Evolutionary conservation across 2,888 invertebrate species (phyloP).

Genomic region (Artemia sinica): DNA sequence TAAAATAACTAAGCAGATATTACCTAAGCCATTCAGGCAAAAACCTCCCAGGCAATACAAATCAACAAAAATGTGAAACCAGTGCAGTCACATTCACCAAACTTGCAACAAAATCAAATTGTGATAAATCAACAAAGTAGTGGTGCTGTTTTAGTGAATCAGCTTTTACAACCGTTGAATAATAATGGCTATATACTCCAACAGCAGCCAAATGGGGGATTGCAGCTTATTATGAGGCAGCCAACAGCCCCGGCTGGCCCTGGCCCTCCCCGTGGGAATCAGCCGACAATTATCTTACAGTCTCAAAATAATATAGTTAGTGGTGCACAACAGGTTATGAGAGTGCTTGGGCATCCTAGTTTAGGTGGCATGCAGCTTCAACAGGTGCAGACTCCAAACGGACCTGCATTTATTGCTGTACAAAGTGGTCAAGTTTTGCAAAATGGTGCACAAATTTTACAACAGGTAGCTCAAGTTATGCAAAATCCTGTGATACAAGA

Average conservation of each 20-base stretch:
- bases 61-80: not conserved
- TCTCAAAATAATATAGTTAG: conserved; percentile 26
- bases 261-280: conserved; percentile 31
- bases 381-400: conserved; percentile 36
- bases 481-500: conserved; percentile 16
- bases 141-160: conserved; percentile 9
- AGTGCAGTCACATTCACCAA: not conserved
- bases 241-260: conserved; percentile 35
- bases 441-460: conserved; percentile 24
- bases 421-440: conserved; percentile 23
- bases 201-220: conserved; percentile 30
- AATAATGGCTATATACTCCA: conserved; percentile 34
- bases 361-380: conserved; percentile 32
- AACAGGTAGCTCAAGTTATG: conserved; percentile 22
- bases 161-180: conserved; percentile 1
- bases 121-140: conserved; percentile 2
- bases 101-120: not conserved
- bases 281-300: conserved; percentile 38
- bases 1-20: not conserved
- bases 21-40: conserved; percentile 8
- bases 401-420: conserved; percentile 35
- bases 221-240: conserved; percentile 27
- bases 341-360: conserved; percentile 21
- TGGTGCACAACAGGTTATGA: conserved; percentile 23
- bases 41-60: not conserved